These are phyloP conservation scores for Tachyglossus aculeatus DNA, from an alignment of 2,797 vertebrate genomes.

Conservation along the genomic window DNA sequence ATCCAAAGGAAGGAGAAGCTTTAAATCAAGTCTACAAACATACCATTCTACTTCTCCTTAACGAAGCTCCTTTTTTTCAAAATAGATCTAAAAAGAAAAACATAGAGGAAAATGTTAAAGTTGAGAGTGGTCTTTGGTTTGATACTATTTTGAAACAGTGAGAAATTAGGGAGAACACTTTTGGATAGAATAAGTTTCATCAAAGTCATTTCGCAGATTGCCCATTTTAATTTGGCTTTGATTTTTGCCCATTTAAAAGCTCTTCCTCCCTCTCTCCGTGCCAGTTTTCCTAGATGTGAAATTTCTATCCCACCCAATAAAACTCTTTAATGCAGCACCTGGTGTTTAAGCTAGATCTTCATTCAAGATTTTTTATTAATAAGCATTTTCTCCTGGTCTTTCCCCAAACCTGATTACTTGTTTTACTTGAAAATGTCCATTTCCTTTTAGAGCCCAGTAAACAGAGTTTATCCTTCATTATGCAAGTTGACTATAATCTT, in stretches of 20 bases:
- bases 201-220: too few relatives aligned
- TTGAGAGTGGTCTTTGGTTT: too few relatives aligned
- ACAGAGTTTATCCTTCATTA: constrained; percentile 43
- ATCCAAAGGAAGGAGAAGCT: too few relatives aligned
- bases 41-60: too few relatives aligned
- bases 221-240: not conserved
- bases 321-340: not conserved
- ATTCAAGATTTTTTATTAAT: constrained; percentile 11
- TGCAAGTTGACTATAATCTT: constrained; percentile 53
- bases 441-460: constrained; percentile 33
- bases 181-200: too few relatives aligned
- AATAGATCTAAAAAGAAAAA: too few relatives aligned
- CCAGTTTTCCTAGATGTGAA: not conserved
- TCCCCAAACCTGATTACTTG: constrained; percentile 48
- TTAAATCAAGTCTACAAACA: too few relatives aligned
- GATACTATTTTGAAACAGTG: too few relatives aligned
- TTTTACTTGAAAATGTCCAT: constrained; percentile 37
- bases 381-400: constrained; percentile 27
- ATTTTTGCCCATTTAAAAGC: not conserved
- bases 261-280: not conserved
- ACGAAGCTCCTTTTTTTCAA: too few relatives aligned
- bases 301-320: too few relatives aligned
- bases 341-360: not conserved
- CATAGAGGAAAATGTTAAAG: too few relatives aligned
- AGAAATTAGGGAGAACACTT: too few relatives aligned